phyloP scores from a whole-genome alignment of 2,797 vertebrate species.

The Lophotriccus pileatus region DNA sequence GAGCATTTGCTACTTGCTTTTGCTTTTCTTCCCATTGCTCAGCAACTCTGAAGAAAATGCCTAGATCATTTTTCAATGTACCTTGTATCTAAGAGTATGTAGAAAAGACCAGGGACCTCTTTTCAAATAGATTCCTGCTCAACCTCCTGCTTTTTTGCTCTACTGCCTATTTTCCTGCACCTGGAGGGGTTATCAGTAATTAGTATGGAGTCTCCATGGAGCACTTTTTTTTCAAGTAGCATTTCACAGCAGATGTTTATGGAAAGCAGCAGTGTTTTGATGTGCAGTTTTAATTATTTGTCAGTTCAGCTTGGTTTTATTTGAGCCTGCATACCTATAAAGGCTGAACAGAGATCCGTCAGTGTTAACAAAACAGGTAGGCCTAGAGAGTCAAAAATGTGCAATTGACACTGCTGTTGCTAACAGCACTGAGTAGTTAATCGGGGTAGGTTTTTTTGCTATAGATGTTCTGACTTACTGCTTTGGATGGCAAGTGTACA shows the following conservation, averaged over 20 bases:
- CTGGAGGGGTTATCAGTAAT: neutral
- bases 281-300: slow-evolving; percentile 21
- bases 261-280: neutral
- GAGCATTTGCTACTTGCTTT: neutral
- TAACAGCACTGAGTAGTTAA: neutral
- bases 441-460: neutral
- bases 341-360: neutral
- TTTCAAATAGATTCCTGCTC: neutral
- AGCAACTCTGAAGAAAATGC: neutral
- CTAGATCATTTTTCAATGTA: neutral
- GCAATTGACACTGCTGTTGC: neutral
- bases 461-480: neutral
- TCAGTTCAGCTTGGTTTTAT: neutral
- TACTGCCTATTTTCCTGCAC: neutral
- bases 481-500: neutral
- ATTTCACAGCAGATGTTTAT: slow-evolving; percentile 5
- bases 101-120: neutral
- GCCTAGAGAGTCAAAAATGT: neutral
- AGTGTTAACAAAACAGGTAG: neutral
- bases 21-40: neutral
- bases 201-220: neutral
- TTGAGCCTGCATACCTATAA: neutral
- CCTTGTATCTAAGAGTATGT: neutral
- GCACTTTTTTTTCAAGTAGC: neutral
- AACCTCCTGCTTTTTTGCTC: neutral